A percentile compares a stretch with the other conserved stretches of the same genome.
phyloP scores from a whole-genome alignment of 2,797 vertebrate genomes.

The Dipus sagitta region DNA sequence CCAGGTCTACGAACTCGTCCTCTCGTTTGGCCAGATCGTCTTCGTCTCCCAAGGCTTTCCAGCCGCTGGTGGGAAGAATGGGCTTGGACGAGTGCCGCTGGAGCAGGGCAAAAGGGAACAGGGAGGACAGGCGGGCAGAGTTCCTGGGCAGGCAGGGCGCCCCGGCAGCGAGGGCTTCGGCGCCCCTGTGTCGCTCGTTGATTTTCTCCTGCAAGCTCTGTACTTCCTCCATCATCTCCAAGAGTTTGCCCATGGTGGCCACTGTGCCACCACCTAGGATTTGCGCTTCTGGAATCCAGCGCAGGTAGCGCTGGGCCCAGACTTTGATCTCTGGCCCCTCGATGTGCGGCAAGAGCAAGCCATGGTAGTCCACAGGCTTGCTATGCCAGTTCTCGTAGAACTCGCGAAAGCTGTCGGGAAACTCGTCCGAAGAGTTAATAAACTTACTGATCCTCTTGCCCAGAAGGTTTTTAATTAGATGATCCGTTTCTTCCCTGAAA shows the following conservation, averaged over 20 bases:
- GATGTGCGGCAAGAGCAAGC: conserved; percentile 90
- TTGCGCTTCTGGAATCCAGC: conserved; percentile 94
- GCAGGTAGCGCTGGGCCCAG: conserved; percentile 94
- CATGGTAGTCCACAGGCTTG: conserved; percentile 90
- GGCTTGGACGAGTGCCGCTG: conserved; percentile 90
- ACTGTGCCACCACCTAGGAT: conserved; percentile 90
- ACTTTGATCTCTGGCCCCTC: conserved; percentile 91
- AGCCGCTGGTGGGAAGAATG: conserved; percentile 90
- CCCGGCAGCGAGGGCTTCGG: conserved; percentile 60
- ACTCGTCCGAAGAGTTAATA: conserved; percentile 91
- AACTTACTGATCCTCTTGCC: conserved; percentile 93
- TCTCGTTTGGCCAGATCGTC: conserved; percentile 91
- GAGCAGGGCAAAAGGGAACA: conserved; percentile 91
- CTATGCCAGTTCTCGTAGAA: conserved; percentile 93
- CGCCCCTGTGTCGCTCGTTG: conserved; percentile 78
- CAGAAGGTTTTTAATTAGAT: conserved; percentile 93
- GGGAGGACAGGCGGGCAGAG: conserved; percentile 89
- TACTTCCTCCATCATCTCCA: conserved; percentile 91
- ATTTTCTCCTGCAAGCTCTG: conserved; percentile 89
- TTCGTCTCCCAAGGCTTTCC: conserved; percentile 90
- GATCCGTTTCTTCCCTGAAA: conserved; percentile 94
- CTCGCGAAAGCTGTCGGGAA: conserved; percentile 86
- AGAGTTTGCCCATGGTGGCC: conserved; percentile 88
- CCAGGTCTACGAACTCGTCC: conserved; percentile 90
- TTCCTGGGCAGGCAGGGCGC: conserved; percentile 79